phyloP scores from a whole-genome alignment of 1,140 invertebrate genomes.

The Charaxes varanes region DNA sequence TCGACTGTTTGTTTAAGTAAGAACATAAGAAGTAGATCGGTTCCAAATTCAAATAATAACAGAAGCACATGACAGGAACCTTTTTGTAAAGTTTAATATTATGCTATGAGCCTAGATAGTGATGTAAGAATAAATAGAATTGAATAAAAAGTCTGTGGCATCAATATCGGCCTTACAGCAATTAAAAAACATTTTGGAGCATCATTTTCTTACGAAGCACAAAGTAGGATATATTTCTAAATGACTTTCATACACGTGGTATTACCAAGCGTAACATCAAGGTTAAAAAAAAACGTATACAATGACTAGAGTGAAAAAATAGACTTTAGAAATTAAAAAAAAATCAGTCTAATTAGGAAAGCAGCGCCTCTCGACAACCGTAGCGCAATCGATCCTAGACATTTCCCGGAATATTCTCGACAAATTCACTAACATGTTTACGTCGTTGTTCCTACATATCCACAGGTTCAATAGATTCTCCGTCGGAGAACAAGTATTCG shows the following conservation, averaged over 20 bases:
- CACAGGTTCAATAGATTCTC: constrained; percentile 96
- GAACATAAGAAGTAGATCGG: no score
- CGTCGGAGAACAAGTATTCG: constrained; percentile 95
- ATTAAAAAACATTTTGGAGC: no score
- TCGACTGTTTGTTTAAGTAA: no score
- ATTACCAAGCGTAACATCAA: constrained; percentile 5
- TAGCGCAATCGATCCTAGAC: constrained; percentile 92
- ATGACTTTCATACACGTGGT: background rate
- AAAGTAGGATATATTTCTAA: constrained; percentile 2
- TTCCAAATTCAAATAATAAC: no score
- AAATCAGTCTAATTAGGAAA: constrained; percentile 48
- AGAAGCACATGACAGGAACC: no score
- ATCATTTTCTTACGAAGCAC: constrained; percentile 1
- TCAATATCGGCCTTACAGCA: no score
- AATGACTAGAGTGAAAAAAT: constrained; percentile 17
- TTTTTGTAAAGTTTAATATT: no score
- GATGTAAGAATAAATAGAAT: no score
- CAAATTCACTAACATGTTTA: constrained; percentile 86
- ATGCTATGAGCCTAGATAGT: no score
- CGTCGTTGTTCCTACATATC: constrained; percentile 93
- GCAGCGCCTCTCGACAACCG: constrained; percentile 84
- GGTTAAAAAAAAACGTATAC: constrained; percentile 2
- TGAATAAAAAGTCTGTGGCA: no score
- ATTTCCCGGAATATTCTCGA: constrained; percentile 93
- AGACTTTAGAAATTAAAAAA: constrained; percentile 13